These are phyloP conservation scores for Halcyon badia DNA, from an alignment of 2,797 vertebrate species.

Conservation along the genomic window DNA sequence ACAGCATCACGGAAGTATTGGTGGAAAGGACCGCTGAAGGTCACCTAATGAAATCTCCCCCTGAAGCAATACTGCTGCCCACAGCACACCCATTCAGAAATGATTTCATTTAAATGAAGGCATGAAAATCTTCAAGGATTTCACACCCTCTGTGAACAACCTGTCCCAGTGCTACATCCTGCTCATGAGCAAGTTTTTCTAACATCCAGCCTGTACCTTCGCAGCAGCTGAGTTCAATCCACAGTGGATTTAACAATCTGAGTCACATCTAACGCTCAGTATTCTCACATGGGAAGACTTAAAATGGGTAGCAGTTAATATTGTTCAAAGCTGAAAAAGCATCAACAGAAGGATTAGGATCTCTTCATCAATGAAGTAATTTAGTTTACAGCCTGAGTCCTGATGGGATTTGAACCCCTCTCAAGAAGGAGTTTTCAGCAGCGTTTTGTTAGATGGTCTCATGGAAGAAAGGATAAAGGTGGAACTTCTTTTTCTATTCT, in stretches of 20 bases:
- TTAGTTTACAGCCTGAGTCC: neutral
- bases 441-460: neutral
- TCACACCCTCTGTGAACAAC: neutral
- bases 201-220: neutral
- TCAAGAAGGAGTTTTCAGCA: neutral
- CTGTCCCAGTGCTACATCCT: neutral
- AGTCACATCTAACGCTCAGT: neutral
- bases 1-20: neutral
- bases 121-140: neutral
- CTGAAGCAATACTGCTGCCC: neutral
- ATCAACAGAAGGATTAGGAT: neutral
- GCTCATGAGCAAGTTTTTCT: neutral
- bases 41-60: neutral
- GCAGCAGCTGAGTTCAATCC: neutral
- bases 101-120: neutral
- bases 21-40: neutral
- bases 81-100: neutral
- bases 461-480: neutral
- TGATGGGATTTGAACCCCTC: neutral
- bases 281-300: neutral
- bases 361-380: neutral
- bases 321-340: neutral
- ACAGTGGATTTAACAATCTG: neutral
- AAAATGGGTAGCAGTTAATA: neutral
- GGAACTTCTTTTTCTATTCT: neutral